phyloP scores from a whole-genome alignment of 2,888 invertebrate genomes.

The Limnephilus marmoratus region DNA sequence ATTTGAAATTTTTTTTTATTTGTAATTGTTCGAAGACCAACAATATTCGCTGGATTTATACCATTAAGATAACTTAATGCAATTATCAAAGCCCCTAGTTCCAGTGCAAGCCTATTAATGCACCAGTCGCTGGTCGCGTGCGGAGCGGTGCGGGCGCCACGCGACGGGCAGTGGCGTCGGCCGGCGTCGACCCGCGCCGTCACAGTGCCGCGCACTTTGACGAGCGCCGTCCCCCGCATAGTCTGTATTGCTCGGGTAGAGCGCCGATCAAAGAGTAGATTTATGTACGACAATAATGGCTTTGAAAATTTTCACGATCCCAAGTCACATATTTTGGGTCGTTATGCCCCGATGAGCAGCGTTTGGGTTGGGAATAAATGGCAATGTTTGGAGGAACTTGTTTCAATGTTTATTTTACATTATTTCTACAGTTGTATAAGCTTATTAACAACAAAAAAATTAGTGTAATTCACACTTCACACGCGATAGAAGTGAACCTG shows the following conservation, averaged over 20 bases:
- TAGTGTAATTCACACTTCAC: no score
- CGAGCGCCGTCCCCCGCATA: not conserved
- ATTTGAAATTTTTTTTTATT: not conserved
- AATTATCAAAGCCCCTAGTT: slow-evolving; percentile 37
- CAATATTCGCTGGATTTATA: not conserved
- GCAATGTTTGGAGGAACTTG: not conserved
- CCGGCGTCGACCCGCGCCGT: not conserved
- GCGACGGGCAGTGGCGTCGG: slow-evolving; percentile 25
- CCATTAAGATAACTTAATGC: slow-evolving; percentile 30
- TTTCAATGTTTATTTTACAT: not conserved
- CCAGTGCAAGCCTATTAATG: not conserved
- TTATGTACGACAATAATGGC: not conserved
- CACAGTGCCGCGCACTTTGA: slow-evolving; percentile 9
- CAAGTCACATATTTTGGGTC: not conserved
- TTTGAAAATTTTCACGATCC: not conserved
- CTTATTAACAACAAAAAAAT: not conserved
- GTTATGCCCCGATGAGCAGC: not conserved
- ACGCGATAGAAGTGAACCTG: no score
- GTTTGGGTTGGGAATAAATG: not conserved
- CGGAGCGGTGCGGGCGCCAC: slow-evolving; percentile 24
- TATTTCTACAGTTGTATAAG: not conserved
- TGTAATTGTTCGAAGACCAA: not conserved
- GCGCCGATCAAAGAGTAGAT: not conserved
- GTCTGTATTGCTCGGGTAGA: not conserved
- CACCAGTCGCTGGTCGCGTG: slow-evolving; percentile 47